Evolutionary conservation across 2,888 invertebrate species (phyloP).

Genomic region (Melanostoma scalare): DNA sequence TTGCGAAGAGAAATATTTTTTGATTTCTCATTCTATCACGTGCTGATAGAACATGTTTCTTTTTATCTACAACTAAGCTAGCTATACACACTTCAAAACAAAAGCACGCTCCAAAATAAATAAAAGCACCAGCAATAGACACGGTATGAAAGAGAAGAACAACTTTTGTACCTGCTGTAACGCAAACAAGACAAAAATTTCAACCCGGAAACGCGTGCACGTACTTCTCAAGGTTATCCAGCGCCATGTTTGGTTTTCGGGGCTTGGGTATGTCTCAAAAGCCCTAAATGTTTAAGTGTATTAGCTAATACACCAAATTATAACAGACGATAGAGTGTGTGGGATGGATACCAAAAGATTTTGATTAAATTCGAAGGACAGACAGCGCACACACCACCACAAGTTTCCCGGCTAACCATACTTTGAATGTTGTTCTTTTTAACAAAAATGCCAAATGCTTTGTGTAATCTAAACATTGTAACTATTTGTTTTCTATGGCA

Average conservation of each 20-base stretch:
- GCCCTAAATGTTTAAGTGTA: constrained; percentile 33
- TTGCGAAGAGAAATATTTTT: constrained; percentile 15
- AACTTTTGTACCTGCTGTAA: constrained; percentile 30
- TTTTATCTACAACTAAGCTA: constrained; percentile 40
- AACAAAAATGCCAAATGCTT: too few relatives aligned
- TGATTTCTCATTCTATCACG: constrained; percentile 57
- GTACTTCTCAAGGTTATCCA: constrained; percentile 48
- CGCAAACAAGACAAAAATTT: constrained; percentile 7
- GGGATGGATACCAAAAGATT: too few relatives aligned
- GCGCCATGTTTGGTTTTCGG: background rate
- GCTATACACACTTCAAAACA: background rate
- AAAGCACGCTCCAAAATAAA: constrained; percentile 12
- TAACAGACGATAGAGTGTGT: too few relatives aligned
- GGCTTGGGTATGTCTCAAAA: constrained; percentile 5
- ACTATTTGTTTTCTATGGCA: too few relatives aligned
- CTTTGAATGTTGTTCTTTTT: too few relatives aligned
- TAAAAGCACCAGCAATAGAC: background rate
- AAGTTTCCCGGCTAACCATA: too few relatives aligned
- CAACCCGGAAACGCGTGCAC: constrained; percentile 48
- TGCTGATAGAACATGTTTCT: constrained; percentile 34
- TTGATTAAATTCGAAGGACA: too few relatives aligned
- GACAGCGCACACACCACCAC: too few relatives aligned
- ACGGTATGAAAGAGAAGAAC: too few relatives aligned
- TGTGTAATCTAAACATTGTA: too few relatives aligned
- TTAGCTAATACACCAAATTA: background rate